Evolutionary conservation across 2,113 vertebrate genomes (phyloP).

Genomic region (Macrotis lagotis): DNA sequence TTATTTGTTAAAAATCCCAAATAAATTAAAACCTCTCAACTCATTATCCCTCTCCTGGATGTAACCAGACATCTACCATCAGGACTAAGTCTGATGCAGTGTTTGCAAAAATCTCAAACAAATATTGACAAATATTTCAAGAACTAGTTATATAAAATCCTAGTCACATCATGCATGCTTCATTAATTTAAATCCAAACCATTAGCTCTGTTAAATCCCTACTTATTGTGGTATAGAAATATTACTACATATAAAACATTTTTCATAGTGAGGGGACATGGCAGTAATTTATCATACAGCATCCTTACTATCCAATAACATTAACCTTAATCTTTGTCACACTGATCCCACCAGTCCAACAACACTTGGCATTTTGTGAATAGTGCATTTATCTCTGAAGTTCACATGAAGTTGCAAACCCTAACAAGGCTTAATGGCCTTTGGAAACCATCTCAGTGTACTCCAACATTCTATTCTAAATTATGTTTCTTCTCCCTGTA

Average conservation of each 20-base stretch:
- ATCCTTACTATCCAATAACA: constrained; percentile 66
- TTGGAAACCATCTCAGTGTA: constrained; percentile 64
- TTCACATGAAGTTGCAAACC: constrained; percentile 75
- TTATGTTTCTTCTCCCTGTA: constrained; percentile 53
- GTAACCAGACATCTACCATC: background rate
- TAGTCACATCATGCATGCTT: constrained; percentile 60
- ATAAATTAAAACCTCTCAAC: constrained; percentile 46
- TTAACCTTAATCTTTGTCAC: constrained; percentile 71
- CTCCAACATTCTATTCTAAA: constrained; percentile 52
- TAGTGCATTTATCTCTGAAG: constrained; percentile 75
- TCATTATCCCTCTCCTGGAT: constrained; percentile 30
- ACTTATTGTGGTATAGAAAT: constrained; percentile 62
- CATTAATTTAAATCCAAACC: constrained; percentile 76
- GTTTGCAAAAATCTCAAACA: constrained; percentile 33
- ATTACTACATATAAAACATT: constrained; percentile 49
- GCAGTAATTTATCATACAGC: constrained; percentile 69
- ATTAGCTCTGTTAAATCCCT: constrained; percentile 71
- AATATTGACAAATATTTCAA: constrained; percentile 73
- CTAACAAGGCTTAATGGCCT: constrained; percentile 73
- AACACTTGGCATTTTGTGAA: constrained; percentile 73
- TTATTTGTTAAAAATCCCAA: constrained; percentile 68
- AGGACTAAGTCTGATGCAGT: constrained; percentile 39
- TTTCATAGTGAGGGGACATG: constrained; percentile 58
- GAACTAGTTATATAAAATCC: constrained; percentile 43
- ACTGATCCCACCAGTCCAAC: constrained; percentile 61